phyloP scores from a whole-genome alignment of 1,140 invertebrate genomes.

The Sycobia sp. region DNA sequence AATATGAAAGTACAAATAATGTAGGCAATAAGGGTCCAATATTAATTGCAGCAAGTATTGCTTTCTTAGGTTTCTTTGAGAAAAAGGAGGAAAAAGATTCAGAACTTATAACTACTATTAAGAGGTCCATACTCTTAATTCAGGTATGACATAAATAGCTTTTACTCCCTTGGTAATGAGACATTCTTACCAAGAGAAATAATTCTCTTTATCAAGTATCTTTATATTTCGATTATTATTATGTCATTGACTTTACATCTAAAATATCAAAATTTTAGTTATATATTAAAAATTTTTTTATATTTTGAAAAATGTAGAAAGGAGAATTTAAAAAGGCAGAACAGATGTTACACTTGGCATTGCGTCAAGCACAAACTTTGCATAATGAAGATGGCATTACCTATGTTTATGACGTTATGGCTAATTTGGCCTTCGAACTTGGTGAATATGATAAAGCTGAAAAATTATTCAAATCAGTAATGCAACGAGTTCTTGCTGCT shows the following conservation, averaged over 20 bases:
- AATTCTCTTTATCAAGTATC: not conserved
- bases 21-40: not conserved
- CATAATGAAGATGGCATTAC: constrained; percentile 77
- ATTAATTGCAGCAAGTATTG: constrained; percentile 38
- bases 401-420: constrained; percentile 89
- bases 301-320: constrained; percentile 60
- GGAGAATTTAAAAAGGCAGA: constrained; percentile 81
- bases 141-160: constrained; percentile 52
- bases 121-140: constrained; percentile 73
- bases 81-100: constrained; percentile 65
- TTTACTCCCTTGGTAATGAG: not conserved
- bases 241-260: not conserved
- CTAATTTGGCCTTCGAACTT: constrained; percentile 82
- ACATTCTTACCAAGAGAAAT: too few relatives aligned
- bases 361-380: constrained; percentile 81
- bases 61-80: constrained; percentile 50
- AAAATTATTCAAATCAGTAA: constrained; percentile 79
- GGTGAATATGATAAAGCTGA: constrained; percentile 83
- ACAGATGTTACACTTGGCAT: constrained; percentile 80
- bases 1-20: not conserved
- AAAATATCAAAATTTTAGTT: not conserved
- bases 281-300: not conserved
- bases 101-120: constrained; percentile 74
- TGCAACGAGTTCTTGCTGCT: constrained; percentile 73
- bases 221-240: constrained; percentile 11